phyloP scores from a whole-genome alignment of 2,888 invertebrate genomes.

The Odontomyia ornata region DNA sequence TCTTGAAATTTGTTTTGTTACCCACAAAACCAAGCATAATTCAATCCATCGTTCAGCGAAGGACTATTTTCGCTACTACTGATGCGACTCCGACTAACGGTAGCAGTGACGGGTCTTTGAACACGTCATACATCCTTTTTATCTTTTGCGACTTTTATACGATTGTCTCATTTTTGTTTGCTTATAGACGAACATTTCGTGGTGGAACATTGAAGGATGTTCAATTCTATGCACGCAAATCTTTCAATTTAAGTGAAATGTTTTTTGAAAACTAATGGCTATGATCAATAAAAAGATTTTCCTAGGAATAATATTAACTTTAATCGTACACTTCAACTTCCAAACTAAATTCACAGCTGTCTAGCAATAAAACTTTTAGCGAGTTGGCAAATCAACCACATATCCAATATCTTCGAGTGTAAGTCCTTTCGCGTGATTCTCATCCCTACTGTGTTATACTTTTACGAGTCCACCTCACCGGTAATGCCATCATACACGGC shows the following conservation, averaged over 20 bases:
- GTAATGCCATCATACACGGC: slow-evolving; percentile 9
- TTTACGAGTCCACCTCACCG: slow-evolving; percentile 20
- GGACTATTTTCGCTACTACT: neutral
- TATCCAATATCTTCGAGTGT: neutral
- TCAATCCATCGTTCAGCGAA: neutral
- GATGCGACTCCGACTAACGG: neutral
- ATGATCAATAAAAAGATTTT: too few relatives aligned
- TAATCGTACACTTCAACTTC: too few relatives aligned
- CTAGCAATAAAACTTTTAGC: too few relatives aligned
- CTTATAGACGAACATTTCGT: neutral
- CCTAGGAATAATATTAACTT: too few relatives aligned
- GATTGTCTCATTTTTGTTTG: slow-evolving; percentile 48
- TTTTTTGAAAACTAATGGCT: too few relatives aligned
- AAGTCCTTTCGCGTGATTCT: neutral
- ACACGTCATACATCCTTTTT: slow-evolving; percentile 45
- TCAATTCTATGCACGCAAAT: neutral
- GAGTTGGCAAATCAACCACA: too few relatives aligned
- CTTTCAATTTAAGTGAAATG: too few relatives aligned
- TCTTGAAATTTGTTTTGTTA: slow-evolving; percentile 44
- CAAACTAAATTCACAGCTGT: too few relatives aligned
- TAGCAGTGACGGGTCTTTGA: slow-evolving; percentile 20
- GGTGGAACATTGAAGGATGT: neutral
- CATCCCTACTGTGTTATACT: neutral
- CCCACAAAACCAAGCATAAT: slow-evolving; percentile 33
- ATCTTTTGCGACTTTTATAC: slow-evolving; percentile 45